Conservation (phyloP, 2,113 vertebrate genomes). For the Scytalopus superciliaris region DNA sequence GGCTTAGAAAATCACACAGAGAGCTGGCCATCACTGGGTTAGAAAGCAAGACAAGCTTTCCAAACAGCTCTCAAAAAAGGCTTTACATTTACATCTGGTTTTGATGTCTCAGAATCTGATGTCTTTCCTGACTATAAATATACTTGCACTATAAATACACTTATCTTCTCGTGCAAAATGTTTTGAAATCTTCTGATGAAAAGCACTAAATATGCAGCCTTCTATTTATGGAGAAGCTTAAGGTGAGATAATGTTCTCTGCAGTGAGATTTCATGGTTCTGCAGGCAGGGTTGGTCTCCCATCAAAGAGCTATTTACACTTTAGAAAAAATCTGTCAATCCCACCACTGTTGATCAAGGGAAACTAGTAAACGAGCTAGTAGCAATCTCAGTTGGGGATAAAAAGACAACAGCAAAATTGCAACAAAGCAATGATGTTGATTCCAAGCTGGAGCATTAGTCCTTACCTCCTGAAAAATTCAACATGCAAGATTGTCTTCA, state of each 20-base stretch:
- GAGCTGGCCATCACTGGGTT: not conserved
- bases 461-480: not conserved
- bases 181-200: conserved; percentile 38
- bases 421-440: not conserved
- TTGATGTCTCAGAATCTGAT: conserved; percentile 11
- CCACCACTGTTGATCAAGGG: not conserved
- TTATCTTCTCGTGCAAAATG: not conserved
- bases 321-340: conserved; percentile 20
- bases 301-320: conserved; percentile 20
- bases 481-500: not conserved
- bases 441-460: not conserved
- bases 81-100: not conserved
- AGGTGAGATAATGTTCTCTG: not conserved
- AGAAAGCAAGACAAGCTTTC: not conserved
- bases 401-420: not conserved
- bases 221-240: conserved; percentile 23
- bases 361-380: not conserved
- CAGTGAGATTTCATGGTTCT: not conserved
- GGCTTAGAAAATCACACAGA: not conserved
- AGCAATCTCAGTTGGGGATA: not conserved
- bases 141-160: conserved; percentile 29
- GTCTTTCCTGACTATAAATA: conserved; percentile 36
- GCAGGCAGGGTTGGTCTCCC: not conserved
- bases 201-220: not conserved
- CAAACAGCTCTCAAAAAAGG: not conserved